Conservation (phyloP, 2,113 vertebrate species). For the Pelobates fuscus region DNA sequence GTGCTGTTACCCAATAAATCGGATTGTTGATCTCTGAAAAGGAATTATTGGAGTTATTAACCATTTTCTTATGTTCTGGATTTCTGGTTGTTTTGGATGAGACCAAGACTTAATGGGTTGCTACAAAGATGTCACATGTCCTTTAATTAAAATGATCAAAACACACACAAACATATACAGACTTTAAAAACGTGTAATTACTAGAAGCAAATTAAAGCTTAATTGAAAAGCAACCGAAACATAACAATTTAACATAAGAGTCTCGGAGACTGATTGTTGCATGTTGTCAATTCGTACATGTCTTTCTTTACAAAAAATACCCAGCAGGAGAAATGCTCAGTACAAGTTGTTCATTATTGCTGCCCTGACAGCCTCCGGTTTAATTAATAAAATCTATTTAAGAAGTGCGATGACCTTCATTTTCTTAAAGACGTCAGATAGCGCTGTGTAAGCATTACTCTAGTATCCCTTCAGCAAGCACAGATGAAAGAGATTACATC, state of each 20-base stretch:
- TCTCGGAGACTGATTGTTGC: background rate
- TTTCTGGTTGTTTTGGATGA: no score
- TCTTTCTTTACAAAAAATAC: constrained; percentile 25
- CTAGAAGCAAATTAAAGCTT: constrained; percentile 26
- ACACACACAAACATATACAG: no score
- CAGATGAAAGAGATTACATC: background rate
- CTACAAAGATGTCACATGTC: no score
- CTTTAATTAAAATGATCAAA: no score
- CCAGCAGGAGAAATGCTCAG: constrained; percentile 16
- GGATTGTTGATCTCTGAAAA: no score
- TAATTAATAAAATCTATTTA: constrained; percentile 27
- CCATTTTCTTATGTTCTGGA: no score
- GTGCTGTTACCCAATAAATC: no score
- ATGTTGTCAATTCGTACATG: constrained; percentile 24
- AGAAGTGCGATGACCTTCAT: constrained; percentile 11
- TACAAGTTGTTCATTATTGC: constrained; percentile 12
- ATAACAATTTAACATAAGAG: constrained; percentile 19
- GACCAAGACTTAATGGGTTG: no score
- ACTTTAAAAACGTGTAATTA: no score
- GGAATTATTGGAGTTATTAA: no score
- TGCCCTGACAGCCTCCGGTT: background rate
- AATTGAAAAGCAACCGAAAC: constrained; percentile 33
- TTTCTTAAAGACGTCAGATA: constrained; percentile 16
- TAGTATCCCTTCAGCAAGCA: constrained; percentile 19
- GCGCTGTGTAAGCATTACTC: background rate